These are phyloP conservation scores for Pomacea maculata DNA, from an alignment of 1,140 invertebrate species.

Conservation along the genomic window DNA sequence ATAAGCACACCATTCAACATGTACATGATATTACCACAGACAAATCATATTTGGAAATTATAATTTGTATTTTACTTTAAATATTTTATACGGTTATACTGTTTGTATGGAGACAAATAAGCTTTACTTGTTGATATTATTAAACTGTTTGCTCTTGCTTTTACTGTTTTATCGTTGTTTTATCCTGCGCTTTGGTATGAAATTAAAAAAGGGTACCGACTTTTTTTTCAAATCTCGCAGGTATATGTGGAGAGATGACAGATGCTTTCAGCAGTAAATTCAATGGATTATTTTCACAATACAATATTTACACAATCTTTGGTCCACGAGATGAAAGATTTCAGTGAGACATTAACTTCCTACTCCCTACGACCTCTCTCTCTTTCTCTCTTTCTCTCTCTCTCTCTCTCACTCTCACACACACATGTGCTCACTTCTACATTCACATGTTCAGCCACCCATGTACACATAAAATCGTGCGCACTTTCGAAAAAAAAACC, in stretches of 20 bases:
- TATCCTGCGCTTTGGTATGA: background rate
- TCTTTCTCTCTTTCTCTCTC: no score
- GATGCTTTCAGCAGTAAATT: background rate
- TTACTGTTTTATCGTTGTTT: no score
- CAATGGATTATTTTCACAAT: background rate
- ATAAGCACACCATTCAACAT: no score
- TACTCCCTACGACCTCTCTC: background rate
- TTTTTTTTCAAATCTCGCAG: background rate
- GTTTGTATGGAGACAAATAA: no score
- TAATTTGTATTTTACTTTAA: no score
- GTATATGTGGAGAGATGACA: background rate
- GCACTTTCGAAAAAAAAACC: background rate
- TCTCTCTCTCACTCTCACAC: background rate
- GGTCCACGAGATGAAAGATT: background rate
- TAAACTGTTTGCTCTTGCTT: background rate
- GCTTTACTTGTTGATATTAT: no score
- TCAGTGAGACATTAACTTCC: background rate
- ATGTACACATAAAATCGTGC: background rate
- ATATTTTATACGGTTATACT: no score
- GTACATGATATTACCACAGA: no score
- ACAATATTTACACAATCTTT: background rate
- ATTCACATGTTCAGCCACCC: background rate
- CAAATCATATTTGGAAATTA: no score
- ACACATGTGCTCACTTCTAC: background rate
- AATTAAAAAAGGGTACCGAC: background rate